phyloP scores from a whole-genome alignment of 2,888 invertebrate genomes.

The Cynaeus angustus region DNA sequence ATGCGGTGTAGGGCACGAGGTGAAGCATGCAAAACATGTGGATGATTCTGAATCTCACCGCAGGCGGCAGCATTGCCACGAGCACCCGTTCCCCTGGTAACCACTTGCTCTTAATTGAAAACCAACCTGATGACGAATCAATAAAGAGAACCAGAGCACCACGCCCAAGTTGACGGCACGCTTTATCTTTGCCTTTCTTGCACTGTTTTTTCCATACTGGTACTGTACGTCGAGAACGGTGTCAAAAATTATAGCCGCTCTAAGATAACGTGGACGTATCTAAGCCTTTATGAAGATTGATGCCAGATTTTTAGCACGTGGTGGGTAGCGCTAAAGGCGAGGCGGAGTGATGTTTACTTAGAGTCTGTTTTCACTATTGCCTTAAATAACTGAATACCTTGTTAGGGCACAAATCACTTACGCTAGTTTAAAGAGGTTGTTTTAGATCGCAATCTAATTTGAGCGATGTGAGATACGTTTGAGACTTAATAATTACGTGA shows the following conservation, averaged over 20 bases:
- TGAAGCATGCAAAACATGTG: slow-evolving; percentile 60
- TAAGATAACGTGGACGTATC: slow-evolving; percentile 15
- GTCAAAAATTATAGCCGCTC: neutral
- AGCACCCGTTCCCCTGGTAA: slow-evolving; percentile 71
- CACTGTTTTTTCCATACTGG: slow-evolving; percentile 10
- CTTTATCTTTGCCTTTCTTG: slow-evolving; percentile 44
- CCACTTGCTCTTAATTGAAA: slow-evolving; percentile 73
- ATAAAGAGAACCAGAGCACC: slow-evolving; percentile 68
- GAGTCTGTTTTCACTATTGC: slow-evolving; percentile 20
- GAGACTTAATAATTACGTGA: slow-evolving; percentile 8
- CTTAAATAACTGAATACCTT: slow-evolving; percentile 21
- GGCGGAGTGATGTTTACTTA: neutral
- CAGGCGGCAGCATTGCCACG: slow-evolving; percentile 57
- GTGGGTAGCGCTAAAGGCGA: slow-evolving; percentile 4
- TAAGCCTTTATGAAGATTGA: slow-evolving; percentile 34
- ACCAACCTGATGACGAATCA: slow-evolving; percentile 73
- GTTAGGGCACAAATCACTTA: slow-evolving; percentile 32
- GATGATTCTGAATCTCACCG: slow-evolving; percentile 56
- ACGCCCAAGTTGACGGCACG: slow-evolving; percentile 59
- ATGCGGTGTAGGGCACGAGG: slow-evolving; percentile 32
- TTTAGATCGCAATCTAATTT: slow-evolving; percentile 31
- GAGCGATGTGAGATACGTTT: slow-evolving; percentile 10
- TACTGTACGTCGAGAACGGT: neutral
- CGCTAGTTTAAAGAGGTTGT: slow-evolving; percentile 29
- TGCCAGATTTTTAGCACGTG: slow-evolving; percentile 30